Base-by-base conservation (phyloP, 1,140 invertebrate genomes). In the Leptinotarsa defecta region DNA sequence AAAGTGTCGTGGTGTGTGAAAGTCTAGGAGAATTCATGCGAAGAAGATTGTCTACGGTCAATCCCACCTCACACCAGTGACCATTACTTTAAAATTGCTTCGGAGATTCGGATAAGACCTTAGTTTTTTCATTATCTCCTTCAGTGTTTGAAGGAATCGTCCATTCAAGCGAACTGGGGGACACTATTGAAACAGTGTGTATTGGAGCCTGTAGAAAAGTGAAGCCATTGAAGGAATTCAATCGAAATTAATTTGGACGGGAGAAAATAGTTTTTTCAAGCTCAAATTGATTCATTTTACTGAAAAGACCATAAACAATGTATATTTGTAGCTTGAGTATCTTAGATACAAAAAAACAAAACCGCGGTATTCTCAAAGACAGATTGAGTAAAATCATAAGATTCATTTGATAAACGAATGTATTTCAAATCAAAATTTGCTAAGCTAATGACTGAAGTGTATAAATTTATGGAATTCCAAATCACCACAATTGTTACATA, bases 11-110 rank as follows among this genome's bases (percentile, higher is more conserved):
- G 52, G 52, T 57, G 52, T 57, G 62, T 71, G 73, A 71, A 34
- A 57, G 70, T 24, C 65, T 62, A 77, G 48, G 22, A 64, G 74
- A 79, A 77, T 77, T 74, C 76, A 74, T 79, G 76, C 76, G 76
- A 76, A 73, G 48, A 61, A 76, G 76, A 79, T 79, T 79, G 75
- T 71, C 48, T 20, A 8, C 71, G 78, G 76, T 79, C 76, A 77
- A 65, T 73, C 72, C 72, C 62, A 43, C 43, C 43, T 62, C 68
- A 62, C 73, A 34, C 73, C 48, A 43, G 48, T 74, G 49, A 34
- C 73, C 73, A 19, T 73, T 73, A 73, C 71, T 73, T 73, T 73
- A 65, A 73, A 73, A 73, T 73, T 73, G 71, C 71, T 73, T 62
- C 22, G 71, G 71, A 64, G 62, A 65, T 65, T 64, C 34, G 62